phyloP scores from a whole-genome alignment of 2,113 vertebrate genomes.

The Hepsetus odoe region DNA sequence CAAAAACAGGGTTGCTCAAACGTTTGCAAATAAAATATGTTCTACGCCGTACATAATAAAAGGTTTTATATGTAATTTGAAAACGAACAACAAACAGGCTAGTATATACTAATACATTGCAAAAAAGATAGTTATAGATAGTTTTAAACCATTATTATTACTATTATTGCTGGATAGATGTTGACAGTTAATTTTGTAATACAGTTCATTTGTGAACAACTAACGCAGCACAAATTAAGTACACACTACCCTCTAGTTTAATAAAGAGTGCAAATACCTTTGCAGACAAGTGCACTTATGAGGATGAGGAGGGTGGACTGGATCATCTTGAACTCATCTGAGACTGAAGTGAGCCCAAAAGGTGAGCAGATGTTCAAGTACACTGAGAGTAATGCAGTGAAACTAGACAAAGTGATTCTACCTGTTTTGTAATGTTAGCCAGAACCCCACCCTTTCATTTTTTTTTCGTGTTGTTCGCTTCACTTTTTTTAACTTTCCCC shows the following conservation, averaged over 20 bases:
- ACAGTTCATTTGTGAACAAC: no score
- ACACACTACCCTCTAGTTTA: neutral
- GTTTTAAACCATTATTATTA: no score
- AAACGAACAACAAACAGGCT: no score
- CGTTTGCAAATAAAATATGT: no score
- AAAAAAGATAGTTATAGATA: no score
- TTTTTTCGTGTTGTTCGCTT: neutral
- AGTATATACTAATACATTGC: no score
- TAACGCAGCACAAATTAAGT: no score
- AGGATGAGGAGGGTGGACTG: conserved; percentile 24
- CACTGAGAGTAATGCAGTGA: neutral
- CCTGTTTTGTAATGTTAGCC: neutral
- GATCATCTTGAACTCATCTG: conserved; percentile 32
- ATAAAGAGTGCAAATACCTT: conserved; percentile 40
- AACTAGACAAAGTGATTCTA: neutral
- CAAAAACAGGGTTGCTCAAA: no score
- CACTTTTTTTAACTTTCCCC: neutral
- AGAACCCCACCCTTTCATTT: neutral
- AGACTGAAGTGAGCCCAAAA: conserved; percentile 16
- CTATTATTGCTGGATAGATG: no score
- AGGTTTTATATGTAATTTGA: no score
- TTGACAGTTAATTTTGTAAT: no score
- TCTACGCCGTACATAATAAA: no score
- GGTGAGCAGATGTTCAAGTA: neutral
- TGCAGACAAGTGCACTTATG: conserved; percentile 30